These are phyloP conservation scores for Agriopis marginaria DNA, from an alignment of 2,888 invertebrate genomes.

Conservation along the genomic window DNA sequence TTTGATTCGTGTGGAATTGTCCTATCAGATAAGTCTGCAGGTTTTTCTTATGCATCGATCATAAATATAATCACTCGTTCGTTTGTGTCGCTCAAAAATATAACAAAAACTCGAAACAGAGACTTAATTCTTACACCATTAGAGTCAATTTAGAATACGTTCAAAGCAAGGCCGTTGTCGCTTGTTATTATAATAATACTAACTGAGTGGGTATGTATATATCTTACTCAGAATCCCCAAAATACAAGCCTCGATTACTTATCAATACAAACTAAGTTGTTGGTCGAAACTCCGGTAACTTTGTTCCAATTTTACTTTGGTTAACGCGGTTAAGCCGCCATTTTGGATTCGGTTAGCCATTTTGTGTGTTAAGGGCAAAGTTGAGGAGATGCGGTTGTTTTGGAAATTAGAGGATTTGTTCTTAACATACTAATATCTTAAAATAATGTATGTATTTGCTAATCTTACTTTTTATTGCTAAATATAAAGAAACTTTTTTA, in stretches of 20 bases:
- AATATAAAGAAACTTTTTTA: neutral
- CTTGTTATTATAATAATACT: neutral
- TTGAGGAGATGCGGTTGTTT: slow-evolving; percentile 15
- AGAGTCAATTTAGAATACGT: neutral
- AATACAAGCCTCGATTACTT: slow-evolving; percentile 32
- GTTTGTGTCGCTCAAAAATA: too few species aligned
- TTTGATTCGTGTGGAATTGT: too few species aligned
- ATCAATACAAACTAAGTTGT: slow-evolving; percentile 36
- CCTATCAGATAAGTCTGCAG: too few species aligned
- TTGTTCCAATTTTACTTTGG: slow-evolving; percentile 36
- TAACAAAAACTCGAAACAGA: too few species aligned
- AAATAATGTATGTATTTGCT: neutral
- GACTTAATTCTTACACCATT: too few species aligned
- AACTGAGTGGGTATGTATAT: neutral
- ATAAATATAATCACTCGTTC: too few species aligned
- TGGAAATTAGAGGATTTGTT: slow-evolving; percentile 9
- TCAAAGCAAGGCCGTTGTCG: neutral
- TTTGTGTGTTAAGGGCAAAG: slow-evolving; percentile 24
- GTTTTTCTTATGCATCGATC: too few species aligned
- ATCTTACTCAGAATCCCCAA: slow-evolving; percentile 12
- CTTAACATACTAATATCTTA: neutral
- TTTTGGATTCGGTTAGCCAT: slow-evolving; percentile 40
- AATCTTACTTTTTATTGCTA: neutral
- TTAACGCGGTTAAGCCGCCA: slow-evolving; percentile 44
- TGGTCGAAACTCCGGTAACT: slow-evolving; percentile 33